Base-by-base conservation (phyloP, 2,797 vertebrate genomes). In the Sitta carolinensis region DNA sequence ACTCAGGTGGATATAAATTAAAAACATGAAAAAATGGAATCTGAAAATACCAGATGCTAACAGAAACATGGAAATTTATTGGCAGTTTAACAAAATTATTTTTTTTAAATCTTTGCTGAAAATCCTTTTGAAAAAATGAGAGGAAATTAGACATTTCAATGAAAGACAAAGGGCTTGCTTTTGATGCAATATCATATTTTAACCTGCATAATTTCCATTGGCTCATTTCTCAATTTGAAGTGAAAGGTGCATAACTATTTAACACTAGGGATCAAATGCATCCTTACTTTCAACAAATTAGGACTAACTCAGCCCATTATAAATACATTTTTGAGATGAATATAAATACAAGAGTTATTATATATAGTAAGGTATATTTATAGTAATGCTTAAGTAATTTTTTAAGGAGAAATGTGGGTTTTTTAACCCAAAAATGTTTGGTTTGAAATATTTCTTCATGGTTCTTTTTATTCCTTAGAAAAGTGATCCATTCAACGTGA, bases 31-130 rank as follows among this genome's bases (percentile, higher is more conserved):
- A 54, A 48, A 32, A 62, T 45, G 5, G 23, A 80, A 84, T 50
- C 52, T 86, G 34, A 93, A 92, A 96, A 87, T 84, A 59, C 16
- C 52, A 80, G 59, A 86, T 74, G 19, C 32, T 73, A 70, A 84
- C 32, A 92, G 70, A 87, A 95, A 83, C 51, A 66, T 76, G 16
- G 85, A 74, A 72, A 42, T 21, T 36, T 40, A 42, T 76, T 63
- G 25, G 29, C 73, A 84, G 73, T 43, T 91, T 84, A 74, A 48
- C 36, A 87, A 73, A 62, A 8, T 11, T 25, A 25, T 1, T 7
- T 67, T 79, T 88, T 42, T 3, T 3, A 2, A 70, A 58, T 15
- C n/a, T 7, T 62, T 68, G 11, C 21, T 82, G 23, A 52, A 73
- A 29, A 63, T 52, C 11, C 20, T 69, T 80, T 78, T 59, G 12